A percentile compares a stretch with the other conserved stretches of the same genome.
These are phyloP conservation scores for Lepus timidus DNA, from an alignment of 2,113 vertebrate genomes.

Conservation along the genomic window DNA sequence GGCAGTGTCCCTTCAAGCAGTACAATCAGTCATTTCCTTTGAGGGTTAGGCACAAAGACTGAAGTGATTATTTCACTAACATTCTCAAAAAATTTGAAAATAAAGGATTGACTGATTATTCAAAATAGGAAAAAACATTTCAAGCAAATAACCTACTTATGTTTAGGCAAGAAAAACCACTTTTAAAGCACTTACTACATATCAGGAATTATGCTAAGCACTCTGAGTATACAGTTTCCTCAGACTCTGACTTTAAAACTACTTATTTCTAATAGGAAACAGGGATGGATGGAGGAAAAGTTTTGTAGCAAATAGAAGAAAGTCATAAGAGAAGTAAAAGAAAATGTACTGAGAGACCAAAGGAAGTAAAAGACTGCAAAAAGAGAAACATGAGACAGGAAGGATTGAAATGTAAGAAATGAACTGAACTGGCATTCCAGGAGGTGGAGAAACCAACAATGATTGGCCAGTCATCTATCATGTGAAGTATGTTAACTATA, in stretches of 20 bases:
- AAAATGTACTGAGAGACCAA: background rate
- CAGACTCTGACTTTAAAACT: background rate
- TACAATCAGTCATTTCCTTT: background rate
- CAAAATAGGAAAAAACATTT: background rate
- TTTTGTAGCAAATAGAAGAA: slow-evolving; percentile 26
- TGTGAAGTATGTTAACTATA: background rate
- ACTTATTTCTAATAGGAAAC: background rate
- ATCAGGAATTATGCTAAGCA: background rate
- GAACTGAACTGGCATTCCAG: background rate
- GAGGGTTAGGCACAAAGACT: background rate
- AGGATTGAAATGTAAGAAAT: background rate
- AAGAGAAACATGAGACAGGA: background rate
- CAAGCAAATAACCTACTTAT: background rate
- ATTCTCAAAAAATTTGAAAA: background rate
- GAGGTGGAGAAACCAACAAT: background rate
- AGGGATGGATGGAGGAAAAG: background rate
- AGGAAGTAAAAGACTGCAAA: background rate
- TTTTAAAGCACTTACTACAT: background rate
- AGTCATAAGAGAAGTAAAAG: background rate
- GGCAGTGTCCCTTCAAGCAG: background rate
- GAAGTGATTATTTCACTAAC: background rate
- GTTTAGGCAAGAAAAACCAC: background rate
- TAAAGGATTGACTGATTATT: background rate
- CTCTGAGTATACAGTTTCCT: slow-evolving; percentile 4
- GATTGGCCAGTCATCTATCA: background rate